phyloP scores from a whole-genome alignment of 1,140 invertebrate species.

The Tenebrio molitor region DNA sequence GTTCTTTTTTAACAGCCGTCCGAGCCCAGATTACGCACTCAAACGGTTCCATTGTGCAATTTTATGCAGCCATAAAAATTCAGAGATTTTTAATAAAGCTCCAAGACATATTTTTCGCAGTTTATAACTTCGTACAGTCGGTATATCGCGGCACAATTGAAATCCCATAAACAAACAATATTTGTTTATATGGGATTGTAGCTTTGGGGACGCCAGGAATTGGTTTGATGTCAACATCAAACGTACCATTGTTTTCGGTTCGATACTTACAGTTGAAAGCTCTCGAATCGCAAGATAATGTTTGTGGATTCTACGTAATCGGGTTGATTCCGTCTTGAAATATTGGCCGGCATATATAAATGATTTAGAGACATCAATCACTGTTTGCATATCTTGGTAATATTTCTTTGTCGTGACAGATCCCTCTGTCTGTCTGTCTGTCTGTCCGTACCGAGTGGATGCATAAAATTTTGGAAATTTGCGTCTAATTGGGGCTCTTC shows the following conservation, averaged over 20 bases:
- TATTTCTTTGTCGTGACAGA: not conserved
- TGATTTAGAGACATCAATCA: not conserved
- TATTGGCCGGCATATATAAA: constrained; percentile 5
- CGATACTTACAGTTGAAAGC: constrained; percentile 20
- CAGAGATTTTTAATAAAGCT: constrained; percentile 21
- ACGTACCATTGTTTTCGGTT: constrained; percentile 13
- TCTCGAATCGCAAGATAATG: constrained; percentile 6
- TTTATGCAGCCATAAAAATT: constrained; percentile 8
- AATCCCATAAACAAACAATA: constrained; percentile 1
- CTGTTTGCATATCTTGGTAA: not conserved
- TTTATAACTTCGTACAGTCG: not conserved
- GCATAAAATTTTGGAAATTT: too few species aligned
- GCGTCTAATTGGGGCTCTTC: too few species aligned
- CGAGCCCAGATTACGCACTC: not conserved
- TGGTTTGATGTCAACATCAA: constrained; percentile 39
- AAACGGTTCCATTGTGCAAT: constrained; percentile 6
- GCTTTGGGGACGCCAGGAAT: constrained; percentile 18
- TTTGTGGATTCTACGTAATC: constrained; percentile 19
- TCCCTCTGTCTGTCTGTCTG: too few species aligned
- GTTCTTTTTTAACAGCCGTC: not conserved
- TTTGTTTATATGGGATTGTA: constrained; percentile 8
- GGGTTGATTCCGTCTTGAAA: not conserved
- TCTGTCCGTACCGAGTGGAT: too few species aligned
- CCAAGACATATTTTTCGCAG: constrained; percentile 11
- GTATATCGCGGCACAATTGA: constrained; percentile 2